Conservation (phyloP, 2,888 invertebrate species). For the Cerastis rubricosa region DNA sequence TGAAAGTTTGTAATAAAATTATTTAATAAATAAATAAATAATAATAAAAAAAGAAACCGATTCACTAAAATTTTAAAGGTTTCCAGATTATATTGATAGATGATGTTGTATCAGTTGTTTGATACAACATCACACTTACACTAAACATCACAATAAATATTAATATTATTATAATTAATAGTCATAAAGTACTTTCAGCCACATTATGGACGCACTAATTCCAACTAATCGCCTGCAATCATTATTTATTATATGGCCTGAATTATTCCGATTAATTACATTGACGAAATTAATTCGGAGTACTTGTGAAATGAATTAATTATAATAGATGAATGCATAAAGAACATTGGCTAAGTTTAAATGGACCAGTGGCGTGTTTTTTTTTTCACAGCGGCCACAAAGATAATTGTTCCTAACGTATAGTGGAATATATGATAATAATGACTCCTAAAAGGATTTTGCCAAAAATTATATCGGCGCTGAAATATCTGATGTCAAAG, state of each 20-base stretch:
- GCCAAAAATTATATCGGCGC: too few species aligned
- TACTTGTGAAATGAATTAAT: constrained; percentile 20
- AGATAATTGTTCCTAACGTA: too few species aligned
- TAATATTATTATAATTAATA: constrained; percentile 3
- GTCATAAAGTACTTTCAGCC: constrained; percentile 29
- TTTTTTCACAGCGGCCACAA: too few species aligned
- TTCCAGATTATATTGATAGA: background rate
- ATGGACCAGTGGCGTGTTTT: too few species aligned
- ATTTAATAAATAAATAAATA: too few species aligned
- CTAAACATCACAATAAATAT: constrained; percentile 1
- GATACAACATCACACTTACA: too few species aligned
- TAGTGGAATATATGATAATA: too few species aligned
- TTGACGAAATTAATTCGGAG: constrained; percentile 20
- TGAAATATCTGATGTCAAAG: too few species aligned
- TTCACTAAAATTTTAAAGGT: background rate
- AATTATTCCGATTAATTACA: constrained; percentile 30
- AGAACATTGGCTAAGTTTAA: too few species aligned
- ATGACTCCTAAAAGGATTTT: too few species aligned
- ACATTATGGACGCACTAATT: constrained; percentile 10
- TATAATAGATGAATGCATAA: constrained; percentile 1
- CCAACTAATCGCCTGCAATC: constrained; percentile 23
- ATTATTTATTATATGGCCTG: constrained; percentile 28
- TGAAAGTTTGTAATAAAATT: too few species aligned
- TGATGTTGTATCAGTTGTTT: background rate
- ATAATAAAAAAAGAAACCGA: background rate